phyloP scores from a whole-genome alignment of 2,888 invertebrate genomes.

The Lagria hirta region DNA sequence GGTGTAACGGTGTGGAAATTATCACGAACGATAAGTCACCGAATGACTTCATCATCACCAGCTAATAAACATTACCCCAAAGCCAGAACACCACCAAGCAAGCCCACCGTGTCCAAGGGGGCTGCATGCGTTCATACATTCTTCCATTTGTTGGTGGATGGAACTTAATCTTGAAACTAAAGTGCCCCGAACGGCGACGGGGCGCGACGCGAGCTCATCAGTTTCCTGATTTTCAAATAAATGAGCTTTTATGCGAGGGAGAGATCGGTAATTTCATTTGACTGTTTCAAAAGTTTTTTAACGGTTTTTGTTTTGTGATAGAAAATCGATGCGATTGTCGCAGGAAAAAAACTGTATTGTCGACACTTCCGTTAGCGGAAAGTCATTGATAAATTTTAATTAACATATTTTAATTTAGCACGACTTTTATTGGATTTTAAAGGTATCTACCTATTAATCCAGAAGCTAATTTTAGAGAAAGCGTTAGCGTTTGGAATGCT shows the following conservation, averaged over 20 bases:
- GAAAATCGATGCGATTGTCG: constrained; percentile 5
- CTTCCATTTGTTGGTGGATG: constrained; percentile 24
- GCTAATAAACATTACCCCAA: constrained; percentile 44
- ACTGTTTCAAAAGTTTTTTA: constrained; percentile 10
- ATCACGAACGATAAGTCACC: constrained; percentile 52
- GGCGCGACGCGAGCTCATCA: constrained; percentile 43
- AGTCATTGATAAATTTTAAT: too few species aligned
- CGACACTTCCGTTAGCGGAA: too few species aligned
- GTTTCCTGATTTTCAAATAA: constrained; percentile 47
- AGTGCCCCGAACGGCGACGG: constrained; percentile 40
- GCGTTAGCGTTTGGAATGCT: too few species aligned
- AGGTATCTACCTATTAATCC: too few species aligned
- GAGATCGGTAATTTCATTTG: constrained; percentile 22
- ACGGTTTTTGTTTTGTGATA: constrained; percentile 13
- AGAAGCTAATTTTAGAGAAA: too few species aligned
- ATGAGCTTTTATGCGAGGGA: constrained; percentile 33
- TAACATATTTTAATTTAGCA: too few species aligned
- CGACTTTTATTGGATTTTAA: too few species aligned
- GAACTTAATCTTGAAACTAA: constrained; percentile 47
- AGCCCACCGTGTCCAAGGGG: constrained; percentile 12
- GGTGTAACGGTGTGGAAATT: constrained; percentile 53
- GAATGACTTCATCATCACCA: constrained; percentile 49
- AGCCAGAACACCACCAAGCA: constrained; percentile 7
- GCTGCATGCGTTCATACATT: constrained; percentile 33
- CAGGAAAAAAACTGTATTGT: too few species aligned